These are phyloP conservation scores for Steromphala cineraria DNA, from an alignment of 2,888 invertebrate genomes.

Conservation along the genomic window DNA sequence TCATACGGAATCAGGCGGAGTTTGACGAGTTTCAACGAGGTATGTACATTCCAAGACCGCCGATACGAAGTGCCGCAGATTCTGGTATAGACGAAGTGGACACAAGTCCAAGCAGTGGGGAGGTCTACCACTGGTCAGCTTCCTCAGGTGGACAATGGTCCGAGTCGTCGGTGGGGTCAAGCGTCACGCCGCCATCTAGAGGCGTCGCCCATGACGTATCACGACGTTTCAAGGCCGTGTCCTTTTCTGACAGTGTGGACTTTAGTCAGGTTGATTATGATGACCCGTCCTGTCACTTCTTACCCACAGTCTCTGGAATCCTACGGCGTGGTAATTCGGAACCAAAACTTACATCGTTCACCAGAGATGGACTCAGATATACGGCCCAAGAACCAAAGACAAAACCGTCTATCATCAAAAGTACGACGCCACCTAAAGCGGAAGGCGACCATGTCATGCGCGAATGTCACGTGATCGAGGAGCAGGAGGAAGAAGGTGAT, in stretches of 20 bases:
- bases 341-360: background rate
- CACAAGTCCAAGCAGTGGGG: background rate
- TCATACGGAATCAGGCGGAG: background rate
- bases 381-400: background rate
- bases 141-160: background rate
- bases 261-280: background rate
- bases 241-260: background rate
- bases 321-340: background rate
- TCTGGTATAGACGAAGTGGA: background rate
- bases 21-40: constrained; percentile 10
- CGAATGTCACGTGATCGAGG: background rate
- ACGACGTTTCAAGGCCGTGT: background rate
- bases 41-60: background rate
- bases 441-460: background rate
- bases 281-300: background rate
- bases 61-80: background rate
- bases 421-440: background rate
- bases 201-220: background rate
- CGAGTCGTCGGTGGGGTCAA: background rate
- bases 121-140: background rate
- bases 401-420: background rate
- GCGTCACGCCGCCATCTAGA: background rate
- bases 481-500: background rate
- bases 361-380: background rate
- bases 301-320: background rate